These are phyloP conservation scores for Orthosia incerta DNA, from an alignment of 2,888 invertebrate species.

Conservation along the genomic window DNA sequence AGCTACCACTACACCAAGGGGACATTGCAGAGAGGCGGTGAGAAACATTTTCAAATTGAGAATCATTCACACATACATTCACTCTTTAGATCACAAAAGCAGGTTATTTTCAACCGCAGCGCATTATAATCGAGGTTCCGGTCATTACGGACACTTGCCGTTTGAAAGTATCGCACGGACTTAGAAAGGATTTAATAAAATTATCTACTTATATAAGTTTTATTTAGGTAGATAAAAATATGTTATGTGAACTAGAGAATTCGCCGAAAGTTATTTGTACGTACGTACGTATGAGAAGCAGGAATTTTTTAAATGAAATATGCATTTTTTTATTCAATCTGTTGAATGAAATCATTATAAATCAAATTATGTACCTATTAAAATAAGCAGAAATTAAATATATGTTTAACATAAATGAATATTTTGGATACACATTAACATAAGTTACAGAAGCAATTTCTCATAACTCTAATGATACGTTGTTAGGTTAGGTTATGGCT, in stretches of 20 bases:
- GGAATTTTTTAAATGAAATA: not conserved
- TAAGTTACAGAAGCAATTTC: not conserved
- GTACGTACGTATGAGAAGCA: not conserved
- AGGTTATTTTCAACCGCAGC: constrained; percentile 8
- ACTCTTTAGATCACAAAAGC: not conserved
- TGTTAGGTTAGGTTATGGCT: not conserved
- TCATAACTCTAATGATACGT: not conserved
- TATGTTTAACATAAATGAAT: constrained; percentile 2
- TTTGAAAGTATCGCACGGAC: constrained; percentile 44
- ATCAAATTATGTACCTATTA: not conserved
- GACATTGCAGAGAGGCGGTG: no score
- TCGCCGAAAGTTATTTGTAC: not conserved
- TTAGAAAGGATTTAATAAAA: constrained; percentile 46
- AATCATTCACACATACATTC: constrained; percentile 7
- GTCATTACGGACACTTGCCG: constrained; percentile 26
- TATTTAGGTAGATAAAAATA: not conserved
- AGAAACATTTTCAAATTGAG: not conserved
- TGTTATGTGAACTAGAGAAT: not conserved
- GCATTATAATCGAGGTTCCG: constrained; percentile 28
- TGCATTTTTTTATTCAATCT: not conserved
- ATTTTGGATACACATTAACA: not conserved
- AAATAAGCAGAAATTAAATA: not conserved
- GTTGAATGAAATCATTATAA: not conserved
- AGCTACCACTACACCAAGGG: no score
- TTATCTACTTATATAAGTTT: constrained; percentile 39